A percentile compares a stretch with the other conserved stretches of the same genome.
These are phyloP conservation scores for Drosophila kanapiae DNA, from an alignment of 1,140 invertebrate genomes.

Conservation along the genomic window DNA sequence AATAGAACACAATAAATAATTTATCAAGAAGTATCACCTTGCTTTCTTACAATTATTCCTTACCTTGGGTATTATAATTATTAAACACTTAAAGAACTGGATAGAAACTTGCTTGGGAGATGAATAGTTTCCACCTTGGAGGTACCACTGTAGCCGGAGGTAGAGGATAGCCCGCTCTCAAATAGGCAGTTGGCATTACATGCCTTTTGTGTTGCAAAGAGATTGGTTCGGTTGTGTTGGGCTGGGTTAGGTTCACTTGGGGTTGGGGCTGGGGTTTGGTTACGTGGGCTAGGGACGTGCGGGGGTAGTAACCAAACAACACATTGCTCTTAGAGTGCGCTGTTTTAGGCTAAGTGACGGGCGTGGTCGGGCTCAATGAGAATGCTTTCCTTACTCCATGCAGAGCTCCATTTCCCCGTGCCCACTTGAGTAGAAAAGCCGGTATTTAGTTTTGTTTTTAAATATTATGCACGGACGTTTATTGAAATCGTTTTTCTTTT, in stretches of 20 bases:
- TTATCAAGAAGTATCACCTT: no score
- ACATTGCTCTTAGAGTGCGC: conserved; percentile 79
- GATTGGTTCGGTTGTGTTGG: conserved; percentile 58
- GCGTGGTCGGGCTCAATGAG: conserved; percentile 63
- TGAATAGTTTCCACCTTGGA: not conserved
- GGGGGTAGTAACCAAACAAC: conserved; percentile 69
- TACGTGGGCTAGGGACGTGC: not conserved
- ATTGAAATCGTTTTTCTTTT: conserved; percentile 75
- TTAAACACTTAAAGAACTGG: not conserved
- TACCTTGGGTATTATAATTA: not conserved
- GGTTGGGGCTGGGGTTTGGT: conserved; percentile 16
- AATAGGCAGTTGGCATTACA: conserved; percentile 83
- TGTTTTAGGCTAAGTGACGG: conserved; percentile 77
- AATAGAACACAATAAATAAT: no score
- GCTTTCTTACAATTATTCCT: not conserved
- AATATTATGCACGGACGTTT: conserved; percentile 82
- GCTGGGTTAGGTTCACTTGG: conserved; percentile 28
- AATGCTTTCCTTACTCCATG: conserved; percentile 47
- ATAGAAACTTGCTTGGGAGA: not conserved
- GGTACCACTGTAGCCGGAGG: conserved; percentile 13
- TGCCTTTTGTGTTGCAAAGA: conserved; percentile 77
- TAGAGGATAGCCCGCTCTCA: conserved; percentile 21
- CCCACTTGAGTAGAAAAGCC: conserved; percentile 42
- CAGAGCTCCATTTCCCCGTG: conserved; percentile 8
- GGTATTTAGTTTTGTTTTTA: conserved; percentile 67